Conservation (phyloP, 1,140 invertebrate genomes). For the Drosophila dunni region DNA sequence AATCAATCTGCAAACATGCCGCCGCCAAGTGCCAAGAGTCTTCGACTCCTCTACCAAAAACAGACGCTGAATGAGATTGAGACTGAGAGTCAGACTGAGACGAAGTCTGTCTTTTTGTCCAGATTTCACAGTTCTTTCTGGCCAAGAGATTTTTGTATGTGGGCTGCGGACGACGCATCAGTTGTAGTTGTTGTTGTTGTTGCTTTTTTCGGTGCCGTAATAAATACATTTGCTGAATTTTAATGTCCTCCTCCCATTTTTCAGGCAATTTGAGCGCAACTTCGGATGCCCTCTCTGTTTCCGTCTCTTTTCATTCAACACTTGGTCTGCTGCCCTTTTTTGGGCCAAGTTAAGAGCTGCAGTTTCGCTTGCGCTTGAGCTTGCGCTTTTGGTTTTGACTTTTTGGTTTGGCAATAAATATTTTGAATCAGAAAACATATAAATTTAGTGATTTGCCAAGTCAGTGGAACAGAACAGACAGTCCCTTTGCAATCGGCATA, state of each 20-base stretch:
- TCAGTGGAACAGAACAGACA: conserved; percentile 44
- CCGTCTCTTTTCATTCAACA: conserved; percentile 50
- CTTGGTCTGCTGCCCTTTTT: conserved; percentile 73
- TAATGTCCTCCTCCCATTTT: conserved; percentile 83
- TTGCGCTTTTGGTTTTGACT: conserved; percentile 10
- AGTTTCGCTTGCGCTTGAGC: conserved; percentile 35
- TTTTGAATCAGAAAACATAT: conserved; percentile 84
- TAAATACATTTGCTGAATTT: conserved; percentile 84
- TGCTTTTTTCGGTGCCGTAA: conserved; percentile 73
- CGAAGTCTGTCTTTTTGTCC: conserved; percentile 2
- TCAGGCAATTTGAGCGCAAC: conserved; percentile 75
- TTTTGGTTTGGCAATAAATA: conserved; percentile 82
- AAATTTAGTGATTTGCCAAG: conserved; percentile 84
- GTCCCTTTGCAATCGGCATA: conserved; percentile 19
- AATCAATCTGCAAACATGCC: conserved; percentile 83
- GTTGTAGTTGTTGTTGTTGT: conserved; percentile 48
- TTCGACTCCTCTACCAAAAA: background rate
- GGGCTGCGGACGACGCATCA: conserved; percentile 64
- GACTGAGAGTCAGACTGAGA: conserved; percentile 28
- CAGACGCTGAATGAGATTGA: conserved; percentile 32
- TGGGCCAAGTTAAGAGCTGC: conserved; percentile 54
- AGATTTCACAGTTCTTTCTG: conserved; percentile 25
- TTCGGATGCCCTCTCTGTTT: conserved; percentile 31
- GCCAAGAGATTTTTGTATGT: conserved; percentile 57
- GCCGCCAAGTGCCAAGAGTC: conserved; percentile 60